These are phyloP conservation scores for Tillus elongatus DNA, from an alignment of 2,888 invertebrate species.

Conservation along the genomic window DNA sequence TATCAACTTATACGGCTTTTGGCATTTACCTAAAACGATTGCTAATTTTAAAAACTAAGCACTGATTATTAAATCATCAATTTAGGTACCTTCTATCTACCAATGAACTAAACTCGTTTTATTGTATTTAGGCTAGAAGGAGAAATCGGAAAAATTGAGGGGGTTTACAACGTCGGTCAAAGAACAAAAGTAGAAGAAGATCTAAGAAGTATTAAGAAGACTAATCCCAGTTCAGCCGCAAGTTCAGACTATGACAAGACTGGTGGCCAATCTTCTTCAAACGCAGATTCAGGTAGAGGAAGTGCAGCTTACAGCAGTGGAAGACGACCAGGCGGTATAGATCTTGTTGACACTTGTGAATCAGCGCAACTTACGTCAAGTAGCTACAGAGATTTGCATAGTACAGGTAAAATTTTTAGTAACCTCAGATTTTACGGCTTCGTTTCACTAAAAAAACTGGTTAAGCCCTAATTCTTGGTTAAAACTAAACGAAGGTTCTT, in stretches of 20 bases:
- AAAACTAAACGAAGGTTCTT: too few species aligned
- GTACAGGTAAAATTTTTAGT: slow-evolving; percentile 13
- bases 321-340: slow-evolving; percentile 48
- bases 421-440: too few species aligned
- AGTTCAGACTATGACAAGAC: slow-evolving; percentile 70
- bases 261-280: slow-evolving; percentile 62
- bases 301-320: slow-evolving; percentile 73
- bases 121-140: slow-evolving; percentile 22
- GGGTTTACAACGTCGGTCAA: slow-evolving; percentile 50
- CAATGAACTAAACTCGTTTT: too few species aligned
- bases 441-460: too few species aligned
- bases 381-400: slow-evolving; percentile 28
- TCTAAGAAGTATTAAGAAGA: slow-evolving; percentile 43
- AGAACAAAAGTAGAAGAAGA: slow-evolving; percentile 43
- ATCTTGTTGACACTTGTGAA: slow-evolving; percentile 52
- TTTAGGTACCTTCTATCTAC: too few species aligned
- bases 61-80: too few species aligned
- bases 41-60: background rate
- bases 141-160: slow-evolving; percentile 43
- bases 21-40: too few species aligned
- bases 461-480: too few species aligned
- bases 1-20: too few species aligned
- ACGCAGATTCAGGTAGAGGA: slow-evolving; percentile 72
- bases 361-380: slow-evolving; percentile 34
- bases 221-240: slow-evolving; percentile 50